These are phyloP conservation scores for Amphiprion clarkii DNA, from an alignment of 2,797 vertebrate species.

Conservation along the genomic window DNA sequence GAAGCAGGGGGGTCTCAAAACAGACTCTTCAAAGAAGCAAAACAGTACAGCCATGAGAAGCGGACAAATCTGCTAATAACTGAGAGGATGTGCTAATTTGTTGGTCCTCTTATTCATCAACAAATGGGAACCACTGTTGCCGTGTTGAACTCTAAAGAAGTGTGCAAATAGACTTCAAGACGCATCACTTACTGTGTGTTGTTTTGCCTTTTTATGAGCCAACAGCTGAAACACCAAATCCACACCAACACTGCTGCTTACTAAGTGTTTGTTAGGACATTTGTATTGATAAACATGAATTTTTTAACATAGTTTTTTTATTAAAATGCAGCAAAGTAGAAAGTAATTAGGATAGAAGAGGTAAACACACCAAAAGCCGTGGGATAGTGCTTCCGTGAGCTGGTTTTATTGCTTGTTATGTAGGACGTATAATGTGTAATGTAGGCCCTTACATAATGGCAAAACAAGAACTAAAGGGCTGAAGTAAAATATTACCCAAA, in stretches of 20 bases:
- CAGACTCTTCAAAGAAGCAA: neutral
- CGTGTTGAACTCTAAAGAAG: neutral
- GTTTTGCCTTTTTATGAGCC: neutral
- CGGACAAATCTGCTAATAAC: neutral
- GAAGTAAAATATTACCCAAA: slow-evolving; percentile 2
- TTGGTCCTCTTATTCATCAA: neutral
- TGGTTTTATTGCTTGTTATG: neutral
- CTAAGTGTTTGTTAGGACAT: neutral
- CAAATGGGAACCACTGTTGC: neutral
- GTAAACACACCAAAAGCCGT: neutral
- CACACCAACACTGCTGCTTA: neutral
- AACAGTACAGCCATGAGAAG: neutral
- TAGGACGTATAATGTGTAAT: neutral
- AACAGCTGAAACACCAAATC: neutral
- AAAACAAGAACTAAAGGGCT: neutral
- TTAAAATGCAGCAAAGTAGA: neutral
- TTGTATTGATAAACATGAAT: neutral
- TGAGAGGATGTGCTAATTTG: neutral
- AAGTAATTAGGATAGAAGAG: neutral
- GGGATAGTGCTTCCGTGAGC: neutral
- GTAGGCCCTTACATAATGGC: neutral
- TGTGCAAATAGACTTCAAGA: neutral
- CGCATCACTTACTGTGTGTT: neutral
- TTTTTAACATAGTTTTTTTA: neutral
- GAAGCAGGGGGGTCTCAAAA: neutral